Percentiles rank a stretch among this genome's conserved stretches.
These are phyloP conservation scores for Phataginus tricuspis DNA, from an alignment of 2,797 vertebrate genomes.

Conservation along the genomic window DNA sequence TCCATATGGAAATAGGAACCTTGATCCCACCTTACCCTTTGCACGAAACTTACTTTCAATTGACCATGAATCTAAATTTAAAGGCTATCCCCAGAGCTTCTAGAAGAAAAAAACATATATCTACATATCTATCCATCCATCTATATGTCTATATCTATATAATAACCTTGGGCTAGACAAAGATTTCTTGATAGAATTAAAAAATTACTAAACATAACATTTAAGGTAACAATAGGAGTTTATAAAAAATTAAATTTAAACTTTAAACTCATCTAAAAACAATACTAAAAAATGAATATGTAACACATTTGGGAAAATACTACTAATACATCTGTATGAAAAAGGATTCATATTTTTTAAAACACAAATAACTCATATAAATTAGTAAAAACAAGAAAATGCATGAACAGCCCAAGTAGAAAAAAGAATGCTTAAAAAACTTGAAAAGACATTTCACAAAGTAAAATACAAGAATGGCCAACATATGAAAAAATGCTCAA, in stretches of 20 bases:
- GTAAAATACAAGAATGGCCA: neutral
- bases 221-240: neutral
- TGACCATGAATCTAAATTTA: neutral
- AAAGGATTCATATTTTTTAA: neutral
- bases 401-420: neutral
- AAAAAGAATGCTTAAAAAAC: neutral
- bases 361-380: neutral
- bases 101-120: neutral
- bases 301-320: neutral
- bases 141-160: neutral
- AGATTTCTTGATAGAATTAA: neutral
- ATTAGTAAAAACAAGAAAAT: neutral
- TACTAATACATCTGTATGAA: neutral
- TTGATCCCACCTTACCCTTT: neutral
- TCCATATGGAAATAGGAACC: neutral
- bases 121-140: no score
- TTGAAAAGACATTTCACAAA: neutral
- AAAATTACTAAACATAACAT: neutral
- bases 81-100: neutral
- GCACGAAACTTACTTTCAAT: neutral
- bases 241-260: neutral
- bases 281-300: neutral
- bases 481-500: neutral
- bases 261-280: neutral
- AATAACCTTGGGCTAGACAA: neutral